Evolutionary conservation across 2,888 invertebrate genomes (phyloP).

Genomic region (Thelaira solivaga): DNA sequence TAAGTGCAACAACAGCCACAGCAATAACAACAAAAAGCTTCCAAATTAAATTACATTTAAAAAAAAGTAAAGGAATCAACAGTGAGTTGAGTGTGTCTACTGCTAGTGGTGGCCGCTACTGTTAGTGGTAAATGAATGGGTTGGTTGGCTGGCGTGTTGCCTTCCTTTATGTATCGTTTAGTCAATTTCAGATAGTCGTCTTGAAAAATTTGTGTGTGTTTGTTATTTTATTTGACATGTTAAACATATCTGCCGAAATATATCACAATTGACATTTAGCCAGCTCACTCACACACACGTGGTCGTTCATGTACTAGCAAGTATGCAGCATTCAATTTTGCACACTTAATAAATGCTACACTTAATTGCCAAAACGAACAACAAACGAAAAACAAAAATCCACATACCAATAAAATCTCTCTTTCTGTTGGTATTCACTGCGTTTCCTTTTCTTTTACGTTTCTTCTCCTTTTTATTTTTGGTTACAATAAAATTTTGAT

Average conservation of each 20-base stretch:
- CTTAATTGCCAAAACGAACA: slow-evolving; percentile 50
- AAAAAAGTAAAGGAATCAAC: neutral
- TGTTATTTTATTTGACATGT: slow-evolving; percentile 61
- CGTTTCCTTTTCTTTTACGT: neutral
- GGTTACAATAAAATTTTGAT: slow-evolving; percentile 23
- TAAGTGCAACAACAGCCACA: too few species aligned
- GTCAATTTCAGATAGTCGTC: slow-evolving; percentile 16
- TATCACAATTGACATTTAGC: slow-evolving; percentile 62
- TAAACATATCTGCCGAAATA: slow-evolving; percentile 62
- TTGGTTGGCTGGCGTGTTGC: neutral
- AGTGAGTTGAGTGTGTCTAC: too few species aligned
- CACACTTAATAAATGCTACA: slow-evolving; percentile 44
- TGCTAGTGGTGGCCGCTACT: slow-evolving; percentile 7
- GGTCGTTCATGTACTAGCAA: neutral
- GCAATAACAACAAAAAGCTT: slow-evolving; percentile 2
- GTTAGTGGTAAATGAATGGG: slow-evolving; percentile 3
- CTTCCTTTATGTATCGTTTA: neutral
- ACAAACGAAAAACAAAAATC: slow-evolving; percentile 17
- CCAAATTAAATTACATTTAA: slow-evolving; percentile 43
- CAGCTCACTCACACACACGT: slow-evolving; percentile 24
- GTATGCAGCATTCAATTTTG: neutral
- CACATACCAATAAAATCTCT: slow-evolving; percentile 44
- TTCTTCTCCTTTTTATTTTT: neutral
- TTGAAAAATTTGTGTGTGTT: slow-evolving; percentile 40
- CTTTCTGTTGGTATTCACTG: too few species aligned